These are phyloP conservation scores for Pristionchus pacificus DNA, from an alignment of 1,140 invertebrate species.

Conservation along the genomic window DNA sequence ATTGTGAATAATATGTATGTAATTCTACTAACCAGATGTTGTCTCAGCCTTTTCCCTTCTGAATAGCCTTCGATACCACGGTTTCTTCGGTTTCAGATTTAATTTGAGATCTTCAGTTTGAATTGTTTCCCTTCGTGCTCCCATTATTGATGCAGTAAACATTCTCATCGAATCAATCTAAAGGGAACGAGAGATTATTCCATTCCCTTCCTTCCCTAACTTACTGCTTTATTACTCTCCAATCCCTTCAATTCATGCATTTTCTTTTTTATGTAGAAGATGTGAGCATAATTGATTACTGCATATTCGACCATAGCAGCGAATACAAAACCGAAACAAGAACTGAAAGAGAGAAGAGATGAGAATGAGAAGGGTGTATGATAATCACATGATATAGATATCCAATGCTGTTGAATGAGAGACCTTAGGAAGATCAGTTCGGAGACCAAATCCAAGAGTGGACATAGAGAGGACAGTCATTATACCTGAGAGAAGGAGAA, in stretches of 20 bases:
- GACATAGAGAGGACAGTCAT: conserved; percentile 48
- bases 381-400: conserved; percentile 39
- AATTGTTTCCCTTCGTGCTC: conserved; percentile 28
- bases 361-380: background rate
- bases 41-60: conserved; percentile 17
- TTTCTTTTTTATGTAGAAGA: conserved; percentile 36
- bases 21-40: conserved; percentile 22
- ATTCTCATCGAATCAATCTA: conserved; percentile 38
- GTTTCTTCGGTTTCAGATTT: background rate
- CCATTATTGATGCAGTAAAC: conserved; percentile 36
- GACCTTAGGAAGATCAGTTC: conserved; percentile 41
- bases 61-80: conserved; percentile 20
- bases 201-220: too few relatives aligned
- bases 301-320: conserved; percentile 46
- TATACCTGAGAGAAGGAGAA: conserved; percentile 23
- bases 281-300: conserved; percentile 43
- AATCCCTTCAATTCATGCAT: conserved; percentile 31
- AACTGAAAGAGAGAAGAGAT: conserved; percentile 16
- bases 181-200: conserved; percentile 5
- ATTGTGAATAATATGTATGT: too few relatives aligned
- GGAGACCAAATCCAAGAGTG: conserved; percentile 37
- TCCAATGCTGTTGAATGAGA: conserved; percentile 45
- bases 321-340: conserved; percentile 45
- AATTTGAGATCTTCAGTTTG: conserved; percentile 11
- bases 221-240: conserved; percentile 19